A percentile compares a stretch with the other conserved stretches of the same genome.
Conservation (phyloP, 1,140 invertebrate genomes). For the Drosophila triauraria region DNA sequence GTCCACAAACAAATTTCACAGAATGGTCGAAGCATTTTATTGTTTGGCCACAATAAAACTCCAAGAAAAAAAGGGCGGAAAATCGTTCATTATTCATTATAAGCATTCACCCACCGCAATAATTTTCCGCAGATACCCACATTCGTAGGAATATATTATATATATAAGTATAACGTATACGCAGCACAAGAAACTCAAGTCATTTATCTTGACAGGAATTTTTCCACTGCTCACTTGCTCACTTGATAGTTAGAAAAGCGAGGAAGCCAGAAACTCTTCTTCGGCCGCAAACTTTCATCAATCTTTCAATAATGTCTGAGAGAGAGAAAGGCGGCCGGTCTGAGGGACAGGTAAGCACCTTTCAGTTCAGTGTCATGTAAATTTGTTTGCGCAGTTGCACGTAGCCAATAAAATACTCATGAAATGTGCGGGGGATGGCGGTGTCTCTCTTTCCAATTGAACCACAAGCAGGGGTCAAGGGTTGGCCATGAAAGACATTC, state of each 20-base stretch:
- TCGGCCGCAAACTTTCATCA: constrained; percentile 67
- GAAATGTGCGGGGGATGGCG: constrained; percentile 38
- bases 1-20: constrained; percentile 63
- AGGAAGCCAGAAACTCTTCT: constrained; percentile 28
- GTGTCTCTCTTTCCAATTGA: constrained; percentile 22
- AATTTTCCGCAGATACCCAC: constrained; percentile 59
- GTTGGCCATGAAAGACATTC: constrained; percentile 53
- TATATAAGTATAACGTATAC: constrained; percentile 17
- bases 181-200: constrained; percentile 39
- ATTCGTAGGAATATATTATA: background rate
- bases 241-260: constrained; percentile 42
- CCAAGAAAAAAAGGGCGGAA: constrained; percentile 56
- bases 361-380: constrained; percentile 80
- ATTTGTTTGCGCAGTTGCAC: constrained; percentile 81
- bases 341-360: constrained; percentile 54
- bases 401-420: constrained; percentile 76
- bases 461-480: constrained; percentile 49
- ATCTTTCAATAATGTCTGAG: constrained; percentile 76
- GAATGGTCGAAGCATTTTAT: constrained; percentile 67
- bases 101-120: constrained; percentile 73
- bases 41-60: constrained; percentile 73
- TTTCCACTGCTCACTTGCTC: constrained; percentile 14
- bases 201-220: constrained; percentile 64
- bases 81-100: constrained; percentile 82
- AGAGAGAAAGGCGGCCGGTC: constrained; percentile 19